Evolutionary conservation across 53 echinoderm and acorn worm genomes (phyloP).

Genomic region (Patiria pectinifera): DNA sequence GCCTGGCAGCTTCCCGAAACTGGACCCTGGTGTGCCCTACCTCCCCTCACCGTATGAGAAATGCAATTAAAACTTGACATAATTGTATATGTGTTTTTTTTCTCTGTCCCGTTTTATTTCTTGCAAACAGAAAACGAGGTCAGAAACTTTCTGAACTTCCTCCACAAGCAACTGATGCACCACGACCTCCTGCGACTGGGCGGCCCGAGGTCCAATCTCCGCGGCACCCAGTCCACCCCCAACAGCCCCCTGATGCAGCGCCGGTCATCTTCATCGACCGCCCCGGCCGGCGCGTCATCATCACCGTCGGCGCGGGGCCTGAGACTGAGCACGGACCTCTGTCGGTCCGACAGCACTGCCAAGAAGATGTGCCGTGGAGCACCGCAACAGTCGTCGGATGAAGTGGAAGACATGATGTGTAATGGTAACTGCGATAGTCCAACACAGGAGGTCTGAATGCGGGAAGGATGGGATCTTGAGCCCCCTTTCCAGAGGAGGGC

Average conservation of each 20-base stretch:
- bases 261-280: background rate
- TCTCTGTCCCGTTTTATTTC: no score
- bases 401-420: conserved; percentile 48
- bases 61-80: no score
- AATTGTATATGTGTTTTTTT: no score
- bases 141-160: conserved; percentile 65
- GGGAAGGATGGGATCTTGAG: background rate
- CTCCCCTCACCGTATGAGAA: no score
- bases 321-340: conserved; percentile 60
- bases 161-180: conserved; percentile 79
- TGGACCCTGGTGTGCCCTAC: no score
- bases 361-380: conserved; percentile 44
- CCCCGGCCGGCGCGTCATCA: background rate
- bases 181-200: conserved; percentile 50
- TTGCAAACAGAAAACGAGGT: conserved; percentile 61
- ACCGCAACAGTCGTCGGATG: background rate
- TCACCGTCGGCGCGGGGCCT: background rate
- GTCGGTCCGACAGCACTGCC: conserved; percentile 51
- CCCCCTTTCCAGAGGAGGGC: background rate
- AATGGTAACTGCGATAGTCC: conserved; percentile 35
- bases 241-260: conserved; percentile 41
- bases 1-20: no score
- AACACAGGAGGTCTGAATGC: background rate
- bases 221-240: conserved; percentile 47
- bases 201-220: background rate